Percentiles rank a stretch among this genome's conserved stretches.
phyloP scores from a whole-genome alignment of 2,888 invertebrate species.

The Phytoseiulus persimilis region DNA sequence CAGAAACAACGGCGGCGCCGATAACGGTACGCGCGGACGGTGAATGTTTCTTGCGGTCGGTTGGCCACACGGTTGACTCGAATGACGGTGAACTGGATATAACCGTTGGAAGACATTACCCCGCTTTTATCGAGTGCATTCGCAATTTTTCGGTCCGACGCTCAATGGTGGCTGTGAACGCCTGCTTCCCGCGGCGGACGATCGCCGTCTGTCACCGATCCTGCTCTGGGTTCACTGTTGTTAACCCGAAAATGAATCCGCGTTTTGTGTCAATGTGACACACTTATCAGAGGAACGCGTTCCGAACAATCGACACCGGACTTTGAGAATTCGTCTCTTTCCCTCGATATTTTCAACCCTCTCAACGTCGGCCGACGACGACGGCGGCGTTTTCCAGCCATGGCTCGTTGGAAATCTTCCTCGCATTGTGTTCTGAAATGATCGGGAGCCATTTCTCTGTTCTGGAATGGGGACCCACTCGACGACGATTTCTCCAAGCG shows the following conservation, averaged over 20 bases:
- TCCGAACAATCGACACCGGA: not conserved
- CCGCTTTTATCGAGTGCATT: not conserved
- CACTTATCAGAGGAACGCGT: not conserved
- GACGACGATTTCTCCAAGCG: no score
- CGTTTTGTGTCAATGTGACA: not conserved
- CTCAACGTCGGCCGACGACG: no score
- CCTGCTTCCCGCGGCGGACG: not conserved
- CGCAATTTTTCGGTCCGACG: not conserved
- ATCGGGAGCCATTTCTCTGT: no score
- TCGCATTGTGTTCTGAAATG: not conserved
- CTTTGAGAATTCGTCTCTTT: not conserved
- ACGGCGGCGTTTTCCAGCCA: not conserved
- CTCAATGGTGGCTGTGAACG: no score
- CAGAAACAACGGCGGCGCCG: not conserved
- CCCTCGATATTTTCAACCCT: not conserved
- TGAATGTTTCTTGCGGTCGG: not conserved
- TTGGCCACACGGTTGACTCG: not conserved
- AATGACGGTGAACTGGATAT: not conserved
- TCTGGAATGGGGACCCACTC: no score
- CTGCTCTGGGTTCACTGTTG: not conserved
- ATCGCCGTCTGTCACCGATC: not conserved
- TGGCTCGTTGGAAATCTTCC: not conserved
- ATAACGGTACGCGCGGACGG: not conserved
- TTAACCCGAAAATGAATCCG: not conserved
- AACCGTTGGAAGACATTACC: not conserved